phyloP scores from a whole-genome alignment of 2,113 vertebrate genomes.

The Puffinus mauretanicus region DNA sequence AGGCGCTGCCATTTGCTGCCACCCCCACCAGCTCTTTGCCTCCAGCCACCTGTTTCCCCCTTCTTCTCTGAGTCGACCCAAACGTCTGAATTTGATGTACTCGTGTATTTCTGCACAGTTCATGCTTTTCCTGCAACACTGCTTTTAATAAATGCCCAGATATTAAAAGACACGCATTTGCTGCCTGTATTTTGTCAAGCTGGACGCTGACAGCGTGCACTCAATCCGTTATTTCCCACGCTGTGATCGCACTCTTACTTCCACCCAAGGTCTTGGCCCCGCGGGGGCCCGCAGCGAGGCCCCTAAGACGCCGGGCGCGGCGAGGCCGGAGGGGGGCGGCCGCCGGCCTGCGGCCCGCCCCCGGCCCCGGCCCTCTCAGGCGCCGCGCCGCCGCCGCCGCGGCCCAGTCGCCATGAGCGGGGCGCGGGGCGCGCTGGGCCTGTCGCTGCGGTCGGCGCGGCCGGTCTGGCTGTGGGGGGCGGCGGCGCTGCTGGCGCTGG shows the following conservation, averaged over 20 bases:
- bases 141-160: neutral
- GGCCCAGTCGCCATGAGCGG: no score
- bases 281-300: no score
- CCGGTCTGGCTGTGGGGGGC: no score
- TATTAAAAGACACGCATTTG: neutral
- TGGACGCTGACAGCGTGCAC: rapidly evolving
- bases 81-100: rapidly evolving
- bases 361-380: no score
- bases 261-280: rapidly evolving
- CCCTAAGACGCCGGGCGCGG: no score
- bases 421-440: no score
- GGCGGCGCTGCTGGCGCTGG: no score
- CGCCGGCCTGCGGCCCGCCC: no score
- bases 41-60: neutral
- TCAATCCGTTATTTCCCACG: rapidly evolving
- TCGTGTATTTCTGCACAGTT: rapidly evolving
- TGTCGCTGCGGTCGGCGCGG: no score
- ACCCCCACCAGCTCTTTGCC: rapidly evolving
- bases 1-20: rapidly evolving
- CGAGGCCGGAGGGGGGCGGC: no score
- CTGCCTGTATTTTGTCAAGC: neutral
- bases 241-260: rapidly evolving
- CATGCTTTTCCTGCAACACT: neutral
- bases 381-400: no score
- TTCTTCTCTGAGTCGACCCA: neutral